Evolutionary conservation across 1,140 invertebrate genomes (phyloP), one percentile per base, ranked within the genome.

Genomic region (Drosophila sturtevanti): DNA sequence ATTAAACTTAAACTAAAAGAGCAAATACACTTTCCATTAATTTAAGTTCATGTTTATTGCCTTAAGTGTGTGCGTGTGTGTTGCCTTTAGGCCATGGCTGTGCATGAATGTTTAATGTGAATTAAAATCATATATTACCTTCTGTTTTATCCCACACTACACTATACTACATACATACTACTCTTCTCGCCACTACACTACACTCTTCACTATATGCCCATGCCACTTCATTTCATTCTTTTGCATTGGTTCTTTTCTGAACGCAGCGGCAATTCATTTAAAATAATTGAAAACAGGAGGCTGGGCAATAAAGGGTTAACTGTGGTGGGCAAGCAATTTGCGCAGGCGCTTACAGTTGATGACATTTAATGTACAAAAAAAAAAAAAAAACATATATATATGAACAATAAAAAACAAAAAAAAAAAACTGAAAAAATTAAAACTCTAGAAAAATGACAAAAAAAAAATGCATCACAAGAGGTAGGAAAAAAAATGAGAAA

Each of bases 321-420:
- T 59, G 61, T 55, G 66, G 61, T 55, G 66, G 41, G 60, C 70
- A 79, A 87, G 79, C 77, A 84, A 84, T 80, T 89, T 84, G 77
- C 84, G 84, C 84, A 89, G 80, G 80, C 84, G 84, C 84, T 89
- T 78, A 64, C 55, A 80, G 71, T 58, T 68, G 67, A 84, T 81
- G 78, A 72, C 71, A 84, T 78, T 81, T 79, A 77, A 69, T 77
- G 66, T 81, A 31, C 21, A 18, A 37, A 27, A 18, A 69, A 9
- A 56, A 60, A 65, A 51, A 52, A 60, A 74, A 63, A 34, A 24
- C n/a, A n/a, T n/a, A n/a, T n/a, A 69, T 77, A 62, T 81, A 35
- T 18, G n/a, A 35, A 27, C n/a, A 69, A 9, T 52, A 60, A 65
- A 51, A 52, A 61, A 71, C 56, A 24, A 24, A 31, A 31, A 31